These are phyloP conservation scores for Cryptus armator DNA, from an alignment of 2,888 invertebrate genomes.

Conservation along the genomic window DNA sequence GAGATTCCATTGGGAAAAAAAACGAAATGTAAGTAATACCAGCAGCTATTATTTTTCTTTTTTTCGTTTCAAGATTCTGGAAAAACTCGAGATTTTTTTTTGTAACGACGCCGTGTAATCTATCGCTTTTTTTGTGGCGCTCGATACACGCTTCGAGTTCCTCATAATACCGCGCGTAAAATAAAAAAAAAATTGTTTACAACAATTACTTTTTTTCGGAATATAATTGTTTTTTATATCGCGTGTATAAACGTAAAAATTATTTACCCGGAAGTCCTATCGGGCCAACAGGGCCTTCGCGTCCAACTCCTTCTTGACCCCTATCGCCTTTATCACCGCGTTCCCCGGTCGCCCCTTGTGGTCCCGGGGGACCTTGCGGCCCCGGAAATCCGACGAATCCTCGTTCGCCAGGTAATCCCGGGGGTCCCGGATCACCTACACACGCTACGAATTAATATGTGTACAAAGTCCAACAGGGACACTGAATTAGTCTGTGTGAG, in stretches of 20 bases:
- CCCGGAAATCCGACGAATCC: slow-evolving; percentile 89
- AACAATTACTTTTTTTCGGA: too few species aligned
- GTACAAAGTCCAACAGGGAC: not conserved
- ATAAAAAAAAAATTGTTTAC: too few species aligned
- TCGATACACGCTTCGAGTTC: too few species aligned
- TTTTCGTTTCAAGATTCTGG: too few species aligned
- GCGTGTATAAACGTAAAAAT: not conserved
- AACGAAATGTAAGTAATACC: not conserved
- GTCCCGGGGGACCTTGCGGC: slow-evolving; percentile 87
- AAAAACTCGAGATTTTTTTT: too few species aligned
- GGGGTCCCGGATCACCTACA: slow-evolving; percentile 89
- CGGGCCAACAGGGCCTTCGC: slow-evolving; percentile 91
- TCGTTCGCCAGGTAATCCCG: slow-evolving; percentile 88
- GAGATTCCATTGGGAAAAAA: not conserved
- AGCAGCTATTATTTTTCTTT: too few species aligned
- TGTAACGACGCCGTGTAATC: too few species aligned
- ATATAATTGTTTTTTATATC: too few species aligned
- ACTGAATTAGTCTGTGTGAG: not conserved
- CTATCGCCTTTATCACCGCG: slow-evolving; percentile 92
- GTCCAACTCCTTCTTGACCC: slow-evolving; percentile 90
- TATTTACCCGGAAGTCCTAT: slow-evolving; percentile 89
- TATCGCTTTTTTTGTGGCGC: too few species aligned
- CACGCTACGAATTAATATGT: slow-evolving; percentile 41
- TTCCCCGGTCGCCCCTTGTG: slow-evolving; percentile 88
- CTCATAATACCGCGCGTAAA: too few species aligned